phyloP scores from a whole-genome alignment of 2,888 invertebrate genomes.

The Hypselothyrea guttata region DNA sequence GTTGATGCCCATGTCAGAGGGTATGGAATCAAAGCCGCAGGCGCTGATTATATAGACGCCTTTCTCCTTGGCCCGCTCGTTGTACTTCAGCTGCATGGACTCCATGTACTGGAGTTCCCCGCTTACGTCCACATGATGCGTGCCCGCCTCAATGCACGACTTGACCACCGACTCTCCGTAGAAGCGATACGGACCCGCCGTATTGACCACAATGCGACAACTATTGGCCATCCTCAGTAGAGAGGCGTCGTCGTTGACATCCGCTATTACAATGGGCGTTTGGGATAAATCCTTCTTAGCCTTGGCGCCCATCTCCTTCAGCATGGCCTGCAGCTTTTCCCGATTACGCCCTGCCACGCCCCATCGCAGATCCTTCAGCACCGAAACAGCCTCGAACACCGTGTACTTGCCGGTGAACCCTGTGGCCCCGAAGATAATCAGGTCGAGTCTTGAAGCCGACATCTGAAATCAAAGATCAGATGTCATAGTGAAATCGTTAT shows the following conservation, averaged over 20 bases:
- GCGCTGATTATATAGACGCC: conserved; percentile 94
- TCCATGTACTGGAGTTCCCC: conserved; percentile 97
- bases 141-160: conserved; percentile 90
- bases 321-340: conserved; percentile 83
- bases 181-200: conserved; percentile 94
- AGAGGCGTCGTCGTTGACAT: conserved; percentile 88
- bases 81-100: conserved; percentile 91
- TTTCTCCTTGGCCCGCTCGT: conserved; percentile 88
- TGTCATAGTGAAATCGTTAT: too few species aligned
- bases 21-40: conserved; percentile 97
- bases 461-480: not conserved
- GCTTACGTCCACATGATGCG: conserved; percentile 95
- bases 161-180: conserved; percentile 93
- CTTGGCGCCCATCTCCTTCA: conserved; percentile 83
- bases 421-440: conserved; percentile 96
- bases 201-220: conserved; percentile 92
- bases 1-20: conserved; percentile 93
- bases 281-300: conserved; percentile 84
- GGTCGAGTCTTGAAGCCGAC: conserved; percentile 84
- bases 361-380: conserved; percentile 87
- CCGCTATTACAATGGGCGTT: conserved; percentile 89
- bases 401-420: conserved; percentile 95
- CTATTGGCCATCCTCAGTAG: conserved; percentile 91
- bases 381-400: conserved; percentile 85
- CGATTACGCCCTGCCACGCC: conserved; percentile 92